phyloP scores from a whole-genome alignment of 1,140 invertebrate genomes.

The Drosophila pruinosa region DNA sequence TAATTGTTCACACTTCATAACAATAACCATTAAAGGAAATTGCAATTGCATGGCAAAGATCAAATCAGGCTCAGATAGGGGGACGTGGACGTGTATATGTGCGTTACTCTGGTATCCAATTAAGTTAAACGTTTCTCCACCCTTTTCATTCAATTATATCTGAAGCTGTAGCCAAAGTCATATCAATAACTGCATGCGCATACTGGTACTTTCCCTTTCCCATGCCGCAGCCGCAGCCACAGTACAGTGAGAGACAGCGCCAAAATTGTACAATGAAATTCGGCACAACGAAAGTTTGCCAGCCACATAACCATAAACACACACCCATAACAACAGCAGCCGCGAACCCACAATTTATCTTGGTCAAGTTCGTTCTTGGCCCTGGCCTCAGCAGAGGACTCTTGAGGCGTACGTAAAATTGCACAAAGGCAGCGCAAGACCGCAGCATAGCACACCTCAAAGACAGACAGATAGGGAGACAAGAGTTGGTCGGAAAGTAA shows the following conservation, averaged over 20 bases:
- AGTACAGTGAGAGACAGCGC: slow-evolving; percentile 16
- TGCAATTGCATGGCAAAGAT: slow-evolving; percentile 22
- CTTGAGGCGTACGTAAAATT: slow-evolving; percentile 33
- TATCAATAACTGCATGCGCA: slow-evolving; percentile 70
- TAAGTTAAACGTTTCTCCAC: slow-evolving; percentile 65
- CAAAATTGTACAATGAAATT: slow-evolving; percentile 75
- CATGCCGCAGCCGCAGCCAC: slow-evolving; percentile 28
- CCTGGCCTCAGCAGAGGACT: slow-evolving; percentile 9
- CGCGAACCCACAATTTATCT: slow-evolving; percentile 67
- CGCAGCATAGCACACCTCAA: background rate
- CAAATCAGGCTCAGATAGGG: background rate
- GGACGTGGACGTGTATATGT: background rate
- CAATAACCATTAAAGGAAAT: slow-evolving; percentile 1
- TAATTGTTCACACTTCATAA: slow-evolving; percentile 10
- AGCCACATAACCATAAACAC: slow-evolving; percentile 25
- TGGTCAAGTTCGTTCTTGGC: slow-evolving; percentile 56
- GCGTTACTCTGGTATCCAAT: slow-evolving; percentile 44
- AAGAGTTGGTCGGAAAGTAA: background rate
- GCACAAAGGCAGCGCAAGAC: slow-evolving; percentile 29
- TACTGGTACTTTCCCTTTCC: slow-evolving; percentile 69
- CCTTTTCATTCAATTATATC: slow-evolving; percentile 70
- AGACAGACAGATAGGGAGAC: slow-evolving; percentile 5
- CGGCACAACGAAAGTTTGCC: slow-evolving; percentile 77
- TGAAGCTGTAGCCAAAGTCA: slow-evolving; percentile 30
- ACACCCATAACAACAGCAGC: slow-evolving; percentile 22